These are phyloP conservation scores for Enteromius anoplus DNA, from an alignment of 2,797 vertebrate species.

Conservation along the genomic window DNA sequence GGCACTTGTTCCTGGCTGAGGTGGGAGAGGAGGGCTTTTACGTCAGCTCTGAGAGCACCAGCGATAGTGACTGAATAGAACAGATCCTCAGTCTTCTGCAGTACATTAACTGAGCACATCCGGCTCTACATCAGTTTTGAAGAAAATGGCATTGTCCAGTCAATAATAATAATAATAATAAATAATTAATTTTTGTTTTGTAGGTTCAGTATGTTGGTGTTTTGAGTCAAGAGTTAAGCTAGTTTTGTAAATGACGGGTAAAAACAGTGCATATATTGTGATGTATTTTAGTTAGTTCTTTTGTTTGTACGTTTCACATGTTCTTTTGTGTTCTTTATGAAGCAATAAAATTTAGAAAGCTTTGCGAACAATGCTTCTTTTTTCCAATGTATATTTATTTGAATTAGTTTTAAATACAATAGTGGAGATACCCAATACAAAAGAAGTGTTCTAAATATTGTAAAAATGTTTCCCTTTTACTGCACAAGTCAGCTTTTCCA, in stretches of 20 bases:
- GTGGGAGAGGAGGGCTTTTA: conserved; percentile 63
- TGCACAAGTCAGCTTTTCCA: too few species aligned
- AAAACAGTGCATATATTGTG: neutral
- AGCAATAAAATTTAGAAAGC: conserved; percentile 15
- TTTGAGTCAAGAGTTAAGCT: neutral
- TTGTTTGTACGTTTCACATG: neutral
- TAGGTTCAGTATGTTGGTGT: neutral
- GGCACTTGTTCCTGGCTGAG: conserved; percentile 61
- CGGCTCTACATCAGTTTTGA: neutral
- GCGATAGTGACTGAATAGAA: conserved; percentile 69
- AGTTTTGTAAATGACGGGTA: neutral
- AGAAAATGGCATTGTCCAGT: too few species aligned
- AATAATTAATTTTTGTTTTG: neutral
- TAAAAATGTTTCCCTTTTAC: too few species aligned
- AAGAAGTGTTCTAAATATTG: too few species aligned
- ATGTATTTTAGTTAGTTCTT: neutral
- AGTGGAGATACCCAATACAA: too few species aligned
- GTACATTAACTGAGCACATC: neutral
- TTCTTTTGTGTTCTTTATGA: conserved; percentile 2
- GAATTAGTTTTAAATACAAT: too few species aligned
- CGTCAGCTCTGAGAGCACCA: conserved; percentile 58
- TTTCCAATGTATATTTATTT: too few species aligned
- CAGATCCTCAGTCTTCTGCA: neutral
- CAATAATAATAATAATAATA: neutral
- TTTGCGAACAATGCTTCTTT: too few species aligned